These are phyloP conservation scores for Corythornis madagascariensis DNA, from an alignment of 2,113 vertebrate species.

Conservation along the genomic window DNA sequence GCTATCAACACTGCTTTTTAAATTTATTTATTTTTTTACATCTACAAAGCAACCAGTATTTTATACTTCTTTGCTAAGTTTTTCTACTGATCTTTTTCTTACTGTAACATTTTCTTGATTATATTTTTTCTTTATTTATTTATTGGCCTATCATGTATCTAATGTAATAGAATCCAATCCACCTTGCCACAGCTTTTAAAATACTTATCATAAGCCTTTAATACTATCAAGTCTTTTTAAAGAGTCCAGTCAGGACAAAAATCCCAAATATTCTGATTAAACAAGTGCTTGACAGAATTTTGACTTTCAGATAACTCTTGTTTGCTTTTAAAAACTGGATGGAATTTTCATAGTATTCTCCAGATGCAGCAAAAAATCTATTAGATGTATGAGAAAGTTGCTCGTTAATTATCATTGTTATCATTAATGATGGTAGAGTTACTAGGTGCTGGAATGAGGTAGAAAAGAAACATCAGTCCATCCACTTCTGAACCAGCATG, in stretches of 20 bases:
- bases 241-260: neutral
- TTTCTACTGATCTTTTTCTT: neutral
- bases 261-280: neutral
- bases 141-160: neutral
- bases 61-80: neutral
- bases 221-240: neutral
- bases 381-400: neutral
- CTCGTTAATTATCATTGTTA: neutral
- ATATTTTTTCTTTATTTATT: neutral
- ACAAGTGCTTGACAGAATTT: neutral
- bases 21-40: neutral
- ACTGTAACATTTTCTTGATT: neutral
- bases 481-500: neutral
- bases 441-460: neutral
- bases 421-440: neutral
- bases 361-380: neutral
- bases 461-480: slow-evolving; percentile 8
- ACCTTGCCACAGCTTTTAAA: neutral
- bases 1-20: neutral
- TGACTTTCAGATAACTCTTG: neutral
- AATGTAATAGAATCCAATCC: neutral
- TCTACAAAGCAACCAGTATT: neutral
- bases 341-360: neutral
- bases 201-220: slow-evolving; percentile 16
- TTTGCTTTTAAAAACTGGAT: neutral